These are phyloP conservation scores for Dendronephthya gigantea DNA, from an alignment of 64 coral and sea anemone species.

Conservation along the genomic window DNA sequence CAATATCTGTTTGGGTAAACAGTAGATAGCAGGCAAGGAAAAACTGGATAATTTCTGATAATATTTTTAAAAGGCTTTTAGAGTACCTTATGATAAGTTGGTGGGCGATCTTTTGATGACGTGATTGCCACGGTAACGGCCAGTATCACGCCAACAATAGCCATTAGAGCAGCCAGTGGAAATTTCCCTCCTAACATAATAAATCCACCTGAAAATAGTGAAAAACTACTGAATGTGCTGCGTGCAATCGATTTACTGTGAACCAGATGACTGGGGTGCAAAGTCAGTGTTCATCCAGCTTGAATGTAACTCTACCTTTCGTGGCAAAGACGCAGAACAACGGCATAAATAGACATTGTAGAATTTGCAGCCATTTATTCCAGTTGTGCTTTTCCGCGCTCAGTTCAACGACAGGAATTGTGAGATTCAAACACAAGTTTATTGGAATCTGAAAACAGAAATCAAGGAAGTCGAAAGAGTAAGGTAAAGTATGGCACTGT, in stretches of 20 bases:
- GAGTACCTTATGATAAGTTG: conserved; percentile 41
- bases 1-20: too few relatives aligned
- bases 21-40: too few relatives aligned
- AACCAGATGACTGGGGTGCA: background rate
- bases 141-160: conserved; percentile 47
- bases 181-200: conserved; percentile 36
- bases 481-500: too few relatives aligned
- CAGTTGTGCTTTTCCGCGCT: conserved; percentile 58
- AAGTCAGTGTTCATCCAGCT: background rate
- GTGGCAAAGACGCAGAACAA: conserved; percentile 64
- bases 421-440: conserved; percentile 55
- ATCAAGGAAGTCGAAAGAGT: too few relatives aligned
- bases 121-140: conserved; percentile 50
- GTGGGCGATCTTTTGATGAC: conserved; percentile 35
- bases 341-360: conserved; percentile 64
- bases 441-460: conserved; percentile 54
- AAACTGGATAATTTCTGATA: too few relatives aligned
- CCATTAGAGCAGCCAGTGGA: conserved; percentile 51
- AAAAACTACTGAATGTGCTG: background rate
- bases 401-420: conserved; percentile 60
- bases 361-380: conserved; percentile 79
- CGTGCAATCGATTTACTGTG: too few relatives aligned
- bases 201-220: conserved; percentile 11
- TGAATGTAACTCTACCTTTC: conserved; percentile 34
- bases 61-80: background rate